Conservation (phyloP, 2,888 invertebrate genomes). For the Tinea pellionella region DNA sequence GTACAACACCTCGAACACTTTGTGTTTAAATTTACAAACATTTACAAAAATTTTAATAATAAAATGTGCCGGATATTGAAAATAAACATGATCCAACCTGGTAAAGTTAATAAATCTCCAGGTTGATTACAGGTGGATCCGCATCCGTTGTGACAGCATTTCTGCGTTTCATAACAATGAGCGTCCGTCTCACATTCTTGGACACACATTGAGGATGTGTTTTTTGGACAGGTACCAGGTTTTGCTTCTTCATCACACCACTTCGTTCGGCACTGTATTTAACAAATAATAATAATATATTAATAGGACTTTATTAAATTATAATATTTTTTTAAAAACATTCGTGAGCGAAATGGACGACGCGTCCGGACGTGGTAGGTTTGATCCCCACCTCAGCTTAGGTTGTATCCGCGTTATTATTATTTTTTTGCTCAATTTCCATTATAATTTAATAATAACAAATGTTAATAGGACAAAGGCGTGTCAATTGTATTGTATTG, state of each 20-base stretch:
- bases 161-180: conserved; percentile 75
- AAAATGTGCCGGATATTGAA: background rate
- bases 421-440: too few species aligned
- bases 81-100: conserved; percentile 48
- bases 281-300: too few species aligned
- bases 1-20: too few species aligned
- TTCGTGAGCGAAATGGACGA: too few species aligned
- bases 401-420: too few species aligned
- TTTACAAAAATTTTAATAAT: background rate
- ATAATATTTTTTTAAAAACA: too few species aligned
- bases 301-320: too few species aligned
- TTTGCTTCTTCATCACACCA: conserved; percentile 63
- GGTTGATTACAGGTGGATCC: conserved; percentile 77
- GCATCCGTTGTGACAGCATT: conserved; percentile 77
- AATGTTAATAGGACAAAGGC: too few species aligned
- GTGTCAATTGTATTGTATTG: too few species aligned
- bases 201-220: conserved; percentile 47
- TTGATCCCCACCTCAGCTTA: too few species aligned
- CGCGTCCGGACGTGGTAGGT: too few species aligned
- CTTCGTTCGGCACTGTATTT: conserved; percentile 68
- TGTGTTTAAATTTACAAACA: background rate
- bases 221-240: conserved; percentile 51
- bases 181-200: conserved; percentile 73
- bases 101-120: conserved; percentile 62
- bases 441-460: too few species aligned